These are phyloP conservation scores for Hepsetus odoe DNA, from an alignment of 2,113 vertebrate genomes.

Conservation along the genomic window DNA sequence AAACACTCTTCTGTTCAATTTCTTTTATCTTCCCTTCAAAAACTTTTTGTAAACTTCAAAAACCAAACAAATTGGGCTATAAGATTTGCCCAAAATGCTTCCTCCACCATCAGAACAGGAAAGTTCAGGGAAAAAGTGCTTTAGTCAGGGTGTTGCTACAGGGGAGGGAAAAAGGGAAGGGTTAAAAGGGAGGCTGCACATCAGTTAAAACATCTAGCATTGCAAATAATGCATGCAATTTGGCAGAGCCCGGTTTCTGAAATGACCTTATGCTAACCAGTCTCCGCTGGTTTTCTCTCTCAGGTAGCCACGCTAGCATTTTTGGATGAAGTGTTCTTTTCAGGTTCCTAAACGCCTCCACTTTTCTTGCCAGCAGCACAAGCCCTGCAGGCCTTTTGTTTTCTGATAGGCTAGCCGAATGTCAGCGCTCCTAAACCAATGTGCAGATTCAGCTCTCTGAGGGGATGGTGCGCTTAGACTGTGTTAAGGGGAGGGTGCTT, in stretches of 20 bases:
- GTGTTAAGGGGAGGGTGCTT: too few relatives aligned
- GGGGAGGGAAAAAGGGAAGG: slow-evolving; percentile 8
- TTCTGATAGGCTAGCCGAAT: slow-evolving; percentile 26
- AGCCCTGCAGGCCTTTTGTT: slow-evolving; percentile 20
- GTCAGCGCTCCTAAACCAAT: slow-evolving; percentile 44
- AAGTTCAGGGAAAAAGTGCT: neutral
- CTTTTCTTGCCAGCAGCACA: neutral
- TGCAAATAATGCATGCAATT: neutral
- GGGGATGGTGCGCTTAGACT: slow-evolving; percentile 22
- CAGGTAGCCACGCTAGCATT: neutral
- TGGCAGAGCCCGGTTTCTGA: neutral
- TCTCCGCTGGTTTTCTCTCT: neutral
- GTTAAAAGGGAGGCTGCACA: neutral
- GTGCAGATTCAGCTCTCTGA: slow-evolving; percentile 49
- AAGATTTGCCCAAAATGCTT: neutral
- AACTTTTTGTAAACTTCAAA: too few relatives aligned
- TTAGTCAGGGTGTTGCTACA: neutral
- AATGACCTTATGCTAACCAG: neutral
- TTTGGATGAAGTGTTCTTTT: neutral
- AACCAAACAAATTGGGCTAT: neutral
- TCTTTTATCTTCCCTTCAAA: too few relatives aligned
- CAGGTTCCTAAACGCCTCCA: neutral
- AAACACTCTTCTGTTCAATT: neutral
- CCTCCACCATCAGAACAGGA: slow-evolving; percentile 19
- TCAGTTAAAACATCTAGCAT: neutral